Evolutionary conservation across 2,888 invertebrate genomes (phyloP).

Genomic region (Tillus elongatus): DNA sequence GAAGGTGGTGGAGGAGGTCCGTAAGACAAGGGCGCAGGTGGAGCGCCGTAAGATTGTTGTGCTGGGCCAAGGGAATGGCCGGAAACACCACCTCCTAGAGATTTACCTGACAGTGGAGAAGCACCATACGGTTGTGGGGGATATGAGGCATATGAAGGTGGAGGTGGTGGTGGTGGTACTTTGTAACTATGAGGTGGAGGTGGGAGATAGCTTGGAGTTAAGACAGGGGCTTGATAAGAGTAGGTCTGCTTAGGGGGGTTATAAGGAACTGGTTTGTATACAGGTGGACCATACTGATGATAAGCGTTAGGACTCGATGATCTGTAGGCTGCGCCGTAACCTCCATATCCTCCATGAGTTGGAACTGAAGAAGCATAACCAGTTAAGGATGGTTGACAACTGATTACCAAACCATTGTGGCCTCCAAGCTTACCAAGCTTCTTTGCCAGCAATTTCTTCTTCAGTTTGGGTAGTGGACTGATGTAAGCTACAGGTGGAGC

Average conservation of each 20-base stretch:
- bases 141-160: too few relatives aligned
- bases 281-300: constrained; percentile 4
- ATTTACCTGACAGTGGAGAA: too few relatives aligned
- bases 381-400: constrained; percentile 40
- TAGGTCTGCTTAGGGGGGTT: constrained; percentile 7
- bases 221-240: too few relatives aligned
- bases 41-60: too few relatives aligned
- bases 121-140: too few relatives aligned
- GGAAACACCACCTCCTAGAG: too few relatives aligned
- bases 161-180: too few relatives aligned
- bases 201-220: too few relatives aligned
- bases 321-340: constrained; percentile 15
- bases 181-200: too few relatives aligned
- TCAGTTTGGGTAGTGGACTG: constrained; percentile 10
- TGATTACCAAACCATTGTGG: constrained; percentile 38
- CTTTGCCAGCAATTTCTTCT: constrained; percentile 10
- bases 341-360: constrained; percentile 15
- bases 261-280: constrained; percentile 15
- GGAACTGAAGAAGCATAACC: constrained; percentile 33
- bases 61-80: too few relatives aligned
- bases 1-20: too few relatives aligned
- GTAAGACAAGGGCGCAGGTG: too few relatives aligned
- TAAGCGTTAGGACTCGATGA: constrained; percentile 12
- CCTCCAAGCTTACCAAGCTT: constrained; percentile 19
- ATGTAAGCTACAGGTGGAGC: constrained; percentile 11